These are phyloP conservation scores for Chelon auratus DNA, from an alignment of 2,797 vertebrate species.

Conservation along the genomic window DNA sequence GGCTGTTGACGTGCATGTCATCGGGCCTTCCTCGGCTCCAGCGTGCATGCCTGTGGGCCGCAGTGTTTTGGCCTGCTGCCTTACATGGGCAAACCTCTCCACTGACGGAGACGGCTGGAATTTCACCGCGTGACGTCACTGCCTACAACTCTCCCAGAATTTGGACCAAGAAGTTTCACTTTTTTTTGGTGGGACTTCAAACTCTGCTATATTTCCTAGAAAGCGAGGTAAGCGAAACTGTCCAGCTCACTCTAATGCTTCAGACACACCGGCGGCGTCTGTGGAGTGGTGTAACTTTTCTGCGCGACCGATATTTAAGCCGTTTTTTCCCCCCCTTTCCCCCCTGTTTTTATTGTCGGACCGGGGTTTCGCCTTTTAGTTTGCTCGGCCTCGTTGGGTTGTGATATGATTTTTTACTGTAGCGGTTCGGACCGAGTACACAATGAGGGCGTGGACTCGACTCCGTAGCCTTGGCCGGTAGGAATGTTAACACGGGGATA, in stretches of 20 bases:
- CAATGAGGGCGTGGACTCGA: slow-evolving; percentile 83
- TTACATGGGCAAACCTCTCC: slow-evolving; percentile 88
- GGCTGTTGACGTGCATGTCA: too few species aligned
- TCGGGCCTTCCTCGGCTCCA: background rate
- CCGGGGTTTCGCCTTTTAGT: slow-evolving; percentile 31
- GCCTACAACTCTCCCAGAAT: slow-evolving; percentile 86
- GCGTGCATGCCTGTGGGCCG: background rate
- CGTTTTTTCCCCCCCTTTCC: too few species aligned
- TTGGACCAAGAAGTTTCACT: slow-evolving; percentile 86
- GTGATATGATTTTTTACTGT: slow-evolving; percentile 65
- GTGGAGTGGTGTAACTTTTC: too few species aligned
- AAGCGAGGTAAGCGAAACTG: slow-evolving; percentile 83
- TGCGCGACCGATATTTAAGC: too few species aligned
- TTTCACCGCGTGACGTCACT: slow-evolving; percentile 87
- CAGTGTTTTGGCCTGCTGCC: slow-evolving; percentile 77
- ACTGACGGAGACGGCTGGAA: slow-evolving; percentile 82
- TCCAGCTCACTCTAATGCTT: background rate
- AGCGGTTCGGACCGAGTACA: slow-evolving; percentile 64
- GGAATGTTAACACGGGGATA: slow-evolving; percentile 45
- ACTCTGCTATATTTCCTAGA: slow-evolving; percentile 80
- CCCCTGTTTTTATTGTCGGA: too few species aligned
- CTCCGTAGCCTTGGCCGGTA: slow-evolving; percentile 42
- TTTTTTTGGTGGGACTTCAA: slow-evolving; percentile 82
- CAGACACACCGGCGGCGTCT: background rate
- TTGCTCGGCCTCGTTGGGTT: slow-evolving; percentile 68